A percentile compares a stretch with the other conserved stretches of the same genome.
Evolutionary conservation across 2,888 invertebrate species (phyloP).

Genomic region (Cenopis cana): DNA sequence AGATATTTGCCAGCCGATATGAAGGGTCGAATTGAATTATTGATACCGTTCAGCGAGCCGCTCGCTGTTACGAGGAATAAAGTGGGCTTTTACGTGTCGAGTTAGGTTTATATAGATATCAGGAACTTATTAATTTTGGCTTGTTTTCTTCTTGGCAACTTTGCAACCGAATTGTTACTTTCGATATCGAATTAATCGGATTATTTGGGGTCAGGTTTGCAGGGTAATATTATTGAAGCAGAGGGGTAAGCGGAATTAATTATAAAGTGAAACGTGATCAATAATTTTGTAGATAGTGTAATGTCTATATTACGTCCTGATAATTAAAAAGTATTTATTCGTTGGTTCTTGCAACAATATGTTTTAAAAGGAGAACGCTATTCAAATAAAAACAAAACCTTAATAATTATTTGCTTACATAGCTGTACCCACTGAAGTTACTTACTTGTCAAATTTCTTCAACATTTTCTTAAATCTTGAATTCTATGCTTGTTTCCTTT

Average conservation of each 20-base stretch:
- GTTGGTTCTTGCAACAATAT: no score
- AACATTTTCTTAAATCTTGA: no score
- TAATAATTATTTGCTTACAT: no score
- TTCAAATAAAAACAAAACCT: no score
- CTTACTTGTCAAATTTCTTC: no score
- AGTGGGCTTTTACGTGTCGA: constrained; percentile 26
- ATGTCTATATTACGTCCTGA: no score
- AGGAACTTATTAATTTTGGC: constrained; percentile 11
- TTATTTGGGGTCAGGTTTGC: background rate
- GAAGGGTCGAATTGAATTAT: constrained; percentile 44
- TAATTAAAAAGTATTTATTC: no score
- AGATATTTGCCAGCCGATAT: constrained; percentile 37
- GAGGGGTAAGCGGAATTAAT: background rate
- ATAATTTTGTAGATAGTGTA: no score
- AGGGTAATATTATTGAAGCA: background rate
- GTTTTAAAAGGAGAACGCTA: no score
- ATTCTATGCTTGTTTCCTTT: no score
- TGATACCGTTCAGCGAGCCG: constrained; percentile 35
- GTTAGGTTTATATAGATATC: constrained; percentile 2
- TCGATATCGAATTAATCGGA: background rate
- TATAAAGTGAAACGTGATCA: no score
- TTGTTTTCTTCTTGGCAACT: constrained; percentile 1
- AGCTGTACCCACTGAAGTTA: no score
- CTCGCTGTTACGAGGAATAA: constrained; percentile 26
- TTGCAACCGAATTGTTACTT: background rate